A percentile compares a stretch with the other conserved stretches of the same genome.
Evolutionary conservation across 2,113 vertebrate species (phyloP).

Genomic region (Trogon surrucura): DNA sequence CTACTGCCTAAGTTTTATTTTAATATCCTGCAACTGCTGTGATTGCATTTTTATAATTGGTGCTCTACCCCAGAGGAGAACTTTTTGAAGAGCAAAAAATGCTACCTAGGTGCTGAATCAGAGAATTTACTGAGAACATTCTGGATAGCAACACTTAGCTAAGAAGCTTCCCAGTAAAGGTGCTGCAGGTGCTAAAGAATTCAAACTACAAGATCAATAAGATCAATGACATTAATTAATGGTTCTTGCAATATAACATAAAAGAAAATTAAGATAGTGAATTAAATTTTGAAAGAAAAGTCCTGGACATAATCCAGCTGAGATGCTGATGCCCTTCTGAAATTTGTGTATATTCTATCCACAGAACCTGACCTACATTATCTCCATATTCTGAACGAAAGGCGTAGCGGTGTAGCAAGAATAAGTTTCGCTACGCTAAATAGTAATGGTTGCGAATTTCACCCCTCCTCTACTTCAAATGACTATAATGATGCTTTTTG

Average conservation of each 20-base stretch:
- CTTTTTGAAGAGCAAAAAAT: slow-evolving; percentile 49
- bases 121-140: not conserved
- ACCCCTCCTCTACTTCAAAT: not conserved
- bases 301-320: not conserved
- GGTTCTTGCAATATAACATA: not conserved
- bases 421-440: not conserved
- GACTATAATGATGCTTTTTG: not conserved
- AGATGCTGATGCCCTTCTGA: not conserved
- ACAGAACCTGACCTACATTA: not conserved
- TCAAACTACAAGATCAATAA: not conserved
- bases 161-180: not conserved
- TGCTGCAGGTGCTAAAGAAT: slow-evolving; percentile 23
- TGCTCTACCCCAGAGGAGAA: slow-evolving; percentile 45
- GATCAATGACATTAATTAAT: slow-evolving; percentile 28
- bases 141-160: not conserved
- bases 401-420: not conserved
- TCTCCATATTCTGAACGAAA: not conserved
- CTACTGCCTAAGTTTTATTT: slow-evolving; percentile 51
- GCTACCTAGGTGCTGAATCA: slow-evolving; percentile 60
- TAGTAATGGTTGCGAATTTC: not conserved
- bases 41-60: slow-evolving; percentile 68
- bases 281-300: not conserved
- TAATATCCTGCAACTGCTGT: slow-evolving; percentile 47
- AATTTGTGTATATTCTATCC: not conserved
- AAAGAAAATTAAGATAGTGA: not conserved